Conservation (phyloP, 2,888 invertebrate genomes). For the Mythimna impura region DNA sequence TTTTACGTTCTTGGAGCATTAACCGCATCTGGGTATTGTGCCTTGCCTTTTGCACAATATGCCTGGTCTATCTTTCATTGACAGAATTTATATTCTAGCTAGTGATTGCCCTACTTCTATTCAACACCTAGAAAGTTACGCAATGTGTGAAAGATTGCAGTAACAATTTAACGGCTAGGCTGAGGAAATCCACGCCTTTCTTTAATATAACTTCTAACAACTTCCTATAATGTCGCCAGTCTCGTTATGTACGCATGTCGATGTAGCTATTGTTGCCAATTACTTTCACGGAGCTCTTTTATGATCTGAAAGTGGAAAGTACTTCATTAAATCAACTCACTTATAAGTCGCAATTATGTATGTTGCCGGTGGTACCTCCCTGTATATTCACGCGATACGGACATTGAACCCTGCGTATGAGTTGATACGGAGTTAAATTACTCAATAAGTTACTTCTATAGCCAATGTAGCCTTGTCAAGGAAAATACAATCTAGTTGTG, state of each 20-base stretch:
- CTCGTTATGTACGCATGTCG: conserved; percentile 46
- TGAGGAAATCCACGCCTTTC: conserved; percentile 34
- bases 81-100: background rate
- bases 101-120: background rate
- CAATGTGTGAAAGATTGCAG: conserved; percentile 10
- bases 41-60: background rate
- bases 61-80: background rate
- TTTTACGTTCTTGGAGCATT: too few species aligned
- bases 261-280: conserved; percentile 65
- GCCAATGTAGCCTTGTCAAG: conserved; percentile 20
- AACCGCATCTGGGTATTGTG: too few species aligned
- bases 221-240: conserved; percentile 59
- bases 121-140: background rate
- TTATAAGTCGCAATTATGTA: conserved; percentile 74
- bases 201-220: conserved; percentile 39
- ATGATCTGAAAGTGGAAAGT: conserved; percentile 85
- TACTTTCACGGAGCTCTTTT: conserved; percentile 83
- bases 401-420: conserved; percentile 64
- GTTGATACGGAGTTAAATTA: conserved; percentile 49
- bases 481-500: conserved; percentile 34
- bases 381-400: conserved; percentile 71
- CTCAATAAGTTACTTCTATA: conserved; percentile 39
- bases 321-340: conserved; percentile 79
- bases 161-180: conserved; percentile 12
- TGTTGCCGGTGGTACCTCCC: conserved; percentile 64